Evolutionary conservation across 2,888 invertebrate species (phyloP), one percentile per base, ranked within the genome.

Genomic region (Dastarcus helophoroides): DNA sequence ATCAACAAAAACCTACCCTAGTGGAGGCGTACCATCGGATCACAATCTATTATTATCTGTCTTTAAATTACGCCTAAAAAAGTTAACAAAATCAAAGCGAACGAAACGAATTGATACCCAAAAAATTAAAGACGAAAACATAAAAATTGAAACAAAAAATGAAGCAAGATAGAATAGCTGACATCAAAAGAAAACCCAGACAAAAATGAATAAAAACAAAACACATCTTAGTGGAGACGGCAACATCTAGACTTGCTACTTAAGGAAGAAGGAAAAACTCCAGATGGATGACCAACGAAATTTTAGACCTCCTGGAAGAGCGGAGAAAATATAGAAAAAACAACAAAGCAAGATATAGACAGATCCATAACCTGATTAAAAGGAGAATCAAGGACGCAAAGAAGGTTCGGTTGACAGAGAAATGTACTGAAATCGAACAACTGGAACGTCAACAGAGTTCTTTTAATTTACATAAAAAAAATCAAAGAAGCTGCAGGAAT

Each of bases 401-500:
- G n/a, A n/a, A n/a, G n/a, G n/a, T n/a, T n/a, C n/a, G n/a, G n/a
- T n/a, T n/a, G n/a, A n/a, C 5, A 22, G 22, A 22, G 22, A 10
- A 22, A 10, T 22, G 22, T 22, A 22, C 22, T 10, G 22, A 22
- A 22, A 22, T 22, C 22, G 10, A 22, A 3, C 22, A 22, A 22
- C 22, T 22, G 22, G 5, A 22, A 22, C 3, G 10, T 4, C 22
- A 3, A 22, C 3, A 22, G n/a, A 4, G 10, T 22, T 22, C 22
- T n/a, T 22, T 22, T 22, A 22, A 3, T 22, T 3, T 22, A 22
- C 22, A 22, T 22, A 3, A 22, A 22, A 3, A 8, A 22, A 4
- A 3, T 22, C 10, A 22, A 22, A 22, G 5, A 4, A 22, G 22
- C 22, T 22, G 4, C 22, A 22, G 22, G 22, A 9, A 4, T 22